These are phyloP conservation scores for Pygmarrhopalites habei DNA, from an alignment of 1,140 invertebrate species.

Conservation along the genomic window DNA sequence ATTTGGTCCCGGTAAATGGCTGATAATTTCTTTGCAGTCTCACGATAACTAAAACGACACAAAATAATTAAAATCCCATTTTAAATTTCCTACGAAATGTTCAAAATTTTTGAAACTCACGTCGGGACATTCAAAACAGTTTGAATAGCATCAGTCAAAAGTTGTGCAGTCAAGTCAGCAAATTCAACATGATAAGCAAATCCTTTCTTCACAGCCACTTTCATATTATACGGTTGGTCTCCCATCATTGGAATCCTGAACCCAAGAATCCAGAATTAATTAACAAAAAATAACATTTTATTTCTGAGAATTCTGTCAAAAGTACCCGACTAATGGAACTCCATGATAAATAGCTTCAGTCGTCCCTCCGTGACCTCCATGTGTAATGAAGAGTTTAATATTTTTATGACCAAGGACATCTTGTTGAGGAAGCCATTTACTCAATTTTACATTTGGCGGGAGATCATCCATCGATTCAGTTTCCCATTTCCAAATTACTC, in stretches of 20 bases:
- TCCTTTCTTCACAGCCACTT: constrained; percentile 24
- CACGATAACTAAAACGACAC: neutral
- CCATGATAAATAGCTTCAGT: neutral
- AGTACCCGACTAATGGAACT: neutral
- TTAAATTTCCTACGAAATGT: neutral
- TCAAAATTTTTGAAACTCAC: neutral
- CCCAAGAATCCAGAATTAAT: too few species aligned
- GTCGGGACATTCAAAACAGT: constrained; percentile 26
- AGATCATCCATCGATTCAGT: constrained; percentile 36
- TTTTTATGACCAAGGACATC: too few species aligned
- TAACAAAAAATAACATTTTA: too few species aligned
- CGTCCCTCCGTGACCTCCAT: too few species aligned
- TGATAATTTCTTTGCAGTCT: neutral
- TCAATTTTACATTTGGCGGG: constrained; percentile 62
- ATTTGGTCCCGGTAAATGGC: constrained; percentile 38
- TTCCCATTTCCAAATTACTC: constrained; percentile 44
- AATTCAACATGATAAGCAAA: constrained; percentile 37
- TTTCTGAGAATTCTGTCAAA: too few species aligned
- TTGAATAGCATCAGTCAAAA: constrained; percentile 40
- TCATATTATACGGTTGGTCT: constrained; percentile 47
- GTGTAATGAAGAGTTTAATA: too few species aligned
- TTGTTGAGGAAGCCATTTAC: too few species aligned
- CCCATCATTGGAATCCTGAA: constrained; percentile 48
- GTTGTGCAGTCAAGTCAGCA: constrained; percentile 40
- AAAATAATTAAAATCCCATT: neutral